These are phyloP conservation scores for Mionectes macconnelli DNA, from an alignment of 2,113 vertebrate genomes.

Conservation along the genomic window DNA sequence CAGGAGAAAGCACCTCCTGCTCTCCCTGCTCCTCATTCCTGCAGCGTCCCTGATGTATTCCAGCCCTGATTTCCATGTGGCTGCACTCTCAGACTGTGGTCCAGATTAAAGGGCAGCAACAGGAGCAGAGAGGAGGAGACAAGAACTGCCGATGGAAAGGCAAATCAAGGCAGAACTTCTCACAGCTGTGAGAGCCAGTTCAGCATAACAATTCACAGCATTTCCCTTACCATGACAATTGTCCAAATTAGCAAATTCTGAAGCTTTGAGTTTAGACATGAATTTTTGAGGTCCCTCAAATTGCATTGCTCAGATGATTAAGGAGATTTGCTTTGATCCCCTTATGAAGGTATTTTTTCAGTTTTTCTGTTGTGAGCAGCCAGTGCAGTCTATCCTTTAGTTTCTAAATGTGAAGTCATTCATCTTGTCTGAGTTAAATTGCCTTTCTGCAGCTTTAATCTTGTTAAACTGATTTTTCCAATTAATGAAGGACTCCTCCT, in stretches of 20 bases:
- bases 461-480: not conserved
- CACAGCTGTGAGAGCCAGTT: not conserved
- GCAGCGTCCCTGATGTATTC: not conserved
- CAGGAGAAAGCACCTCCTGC: not conserved
- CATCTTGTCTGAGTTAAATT: not conserved
- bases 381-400: not conserved
- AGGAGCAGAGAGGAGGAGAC: not conserved
- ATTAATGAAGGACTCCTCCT: not conserved
- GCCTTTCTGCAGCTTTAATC: not conserved
- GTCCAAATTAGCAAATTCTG: not conserved
- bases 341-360: not conserved
- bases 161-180: not conserved
- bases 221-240: not conserved
- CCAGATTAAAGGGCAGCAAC: not conserved
- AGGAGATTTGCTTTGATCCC: not conserved
- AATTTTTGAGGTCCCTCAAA: not conserved
- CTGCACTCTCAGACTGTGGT: not conserved
- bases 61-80: accelerated
- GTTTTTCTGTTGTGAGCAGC: not conserved
- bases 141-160: not conserved
- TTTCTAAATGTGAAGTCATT: not conserved
- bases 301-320: not conserved
- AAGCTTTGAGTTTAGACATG: not conserved
- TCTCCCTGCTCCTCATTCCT: not conserved
- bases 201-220: not conserved